Base-by-base conservation (phyloP, 2,888 invertebrate species). In the Cataglyphis livida region DNA sequence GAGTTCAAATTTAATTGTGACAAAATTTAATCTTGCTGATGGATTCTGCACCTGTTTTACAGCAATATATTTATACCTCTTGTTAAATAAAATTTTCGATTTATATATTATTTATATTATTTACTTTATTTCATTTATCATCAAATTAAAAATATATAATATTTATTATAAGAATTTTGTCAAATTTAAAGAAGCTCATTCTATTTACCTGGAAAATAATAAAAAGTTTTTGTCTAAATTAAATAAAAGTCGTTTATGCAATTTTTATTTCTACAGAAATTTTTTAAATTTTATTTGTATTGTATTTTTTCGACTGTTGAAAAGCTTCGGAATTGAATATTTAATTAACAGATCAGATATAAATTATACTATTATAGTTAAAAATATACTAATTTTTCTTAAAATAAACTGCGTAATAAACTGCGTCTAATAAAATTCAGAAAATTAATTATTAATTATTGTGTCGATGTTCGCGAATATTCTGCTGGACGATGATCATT, bases 361-460 rank as follows among this genome's bases (percentile, higher is more conserved):
- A 65, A 54, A 54, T 51, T 75, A 51, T 51, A 44, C 3, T 44
- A 44, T 44, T 35, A 35, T 6, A 51, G n/a, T 7, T 51, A 7
- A 64, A 48, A 32, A 6, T 61, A 12, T 12, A 51, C 10, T 38
- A 66, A 66, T 35, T 68, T 76, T 38, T 18, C 6, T 25, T 28
- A 32, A n/a, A 38, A 15, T 44, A n/a, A 25, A 54, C 66, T 15
- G 7, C 12, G 38, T 12, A 38, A 15, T 44, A n/a, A 25, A 54
- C 66, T 15, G 7, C 12, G 38, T 12, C 48, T 44, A 65, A 48
- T 66, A 9, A 68, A 25, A 76, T 54, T 68, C 38, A 51, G 74
- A 15, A 61, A n/a, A 18, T 71, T 54, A 48, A 79, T 73, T 84
- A 85, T 87, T 84, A 74, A 85, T 87, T 76, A 73, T n/a, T 57